These are phyloP conservation scores for Epizoanthus scotinus DNA, from an alignment of 92 coral and sea anemone genomes.

Conservation along the genomic window DNA sequence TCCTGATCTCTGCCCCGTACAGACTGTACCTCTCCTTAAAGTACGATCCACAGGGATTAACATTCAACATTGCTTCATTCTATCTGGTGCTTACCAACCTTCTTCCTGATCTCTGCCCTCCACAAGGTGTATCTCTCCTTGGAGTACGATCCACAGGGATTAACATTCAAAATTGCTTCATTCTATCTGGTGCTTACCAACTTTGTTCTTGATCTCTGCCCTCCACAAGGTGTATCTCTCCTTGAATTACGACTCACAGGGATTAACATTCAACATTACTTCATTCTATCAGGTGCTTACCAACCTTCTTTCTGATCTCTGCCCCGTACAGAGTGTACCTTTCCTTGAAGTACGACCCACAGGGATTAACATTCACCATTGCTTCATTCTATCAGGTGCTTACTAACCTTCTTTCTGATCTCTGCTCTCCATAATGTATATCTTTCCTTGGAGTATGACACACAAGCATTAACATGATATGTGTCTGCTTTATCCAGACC, in stretches of 20 bases:
- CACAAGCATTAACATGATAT: slow-evolving; percentile 63
- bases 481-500: slow-evolving; percentile 66
- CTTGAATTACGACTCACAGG: no score
- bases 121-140: no score
- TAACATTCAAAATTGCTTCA: no score
- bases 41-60: slow-evolving; percentile 62
- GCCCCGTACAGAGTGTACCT: slow-evolving; percentile 73
- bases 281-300: no score
- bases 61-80: no score
- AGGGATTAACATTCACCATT: slow-evolving; percentile 18
- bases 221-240: no score
- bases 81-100: no score
- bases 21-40: slow-evolving; percentile 66
- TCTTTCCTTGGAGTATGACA: slow-evolving; percentile 66
- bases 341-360: slow-evolving; percentile 66
- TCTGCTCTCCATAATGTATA: slow-evolving; percentile 77
- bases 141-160: no score
- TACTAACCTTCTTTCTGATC: slow-evolving; percentile 62
- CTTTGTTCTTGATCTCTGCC: no score
- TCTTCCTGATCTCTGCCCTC: no score
- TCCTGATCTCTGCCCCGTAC: slow-evolving; percentile 73
- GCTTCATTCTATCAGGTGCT: background rate
- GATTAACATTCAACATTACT: no score
- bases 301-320: slow-evolving; percentile 66
- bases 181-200: no score